Conservation (phyloP, 2,113 vertebrate genomes). For the Nerophis ophidion region DNA sequence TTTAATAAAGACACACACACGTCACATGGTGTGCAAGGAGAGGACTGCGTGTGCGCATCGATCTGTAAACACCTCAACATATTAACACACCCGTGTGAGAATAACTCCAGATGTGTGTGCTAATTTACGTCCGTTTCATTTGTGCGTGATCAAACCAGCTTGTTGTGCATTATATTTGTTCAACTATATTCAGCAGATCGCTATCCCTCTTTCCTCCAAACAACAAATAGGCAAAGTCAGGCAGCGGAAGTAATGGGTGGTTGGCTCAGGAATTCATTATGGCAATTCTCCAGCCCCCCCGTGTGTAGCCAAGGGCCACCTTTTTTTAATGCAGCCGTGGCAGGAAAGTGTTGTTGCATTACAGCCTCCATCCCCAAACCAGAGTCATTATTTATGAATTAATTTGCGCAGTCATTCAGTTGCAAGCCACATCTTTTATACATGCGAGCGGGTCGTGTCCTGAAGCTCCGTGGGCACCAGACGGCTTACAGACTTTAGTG, state of each 20-base stretch:
- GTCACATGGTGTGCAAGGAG: constrained; percentile 17
- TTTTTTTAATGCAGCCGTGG: constrained; percentile 61
- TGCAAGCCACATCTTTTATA: constrained; percentile 67
- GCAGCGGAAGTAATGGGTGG: constrained; percentile 66
- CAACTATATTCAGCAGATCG: constrained; percentile 50
- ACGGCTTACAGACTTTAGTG: constrained; percentile 58
- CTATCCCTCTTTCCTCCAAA: constrained; percentile 52
- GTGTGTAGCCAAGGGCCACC: constrained; percentile 62
- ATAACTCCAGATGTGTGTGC: constrained; percentile 11
- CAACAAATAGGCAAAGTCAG: constrained; percentile 65
- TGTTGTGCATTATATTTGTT: constrained; percentile 46
- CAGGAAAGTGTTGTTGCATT: constrained; percentile 65
- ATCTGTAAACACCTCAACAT: constrained; percentile 38
- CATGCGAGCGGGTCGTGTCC: constrained; percentile 68
- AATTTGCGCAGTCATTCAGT: constrained; percentile 71
- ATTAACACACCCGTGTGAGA: constrained; percentile 41
- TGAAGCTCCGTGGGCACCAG: constrained; percentile 57
- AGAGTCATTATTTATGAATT: constrained; percentile 73
- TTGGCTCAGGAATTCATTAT: constrained; percentile 72
- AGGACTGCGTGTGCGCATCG: constrained; percentile 22
- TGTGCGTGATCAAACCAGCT: constrained; percentile 38
- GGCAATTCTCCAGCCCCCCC: constrained; percentile 62
- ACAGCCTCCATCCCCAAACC: constrained; percentile 59
- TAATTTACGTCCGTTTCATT: constrained; percentile 38
- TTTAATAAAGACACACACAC: constrained; percentile 37